phyloP scores from a whole-genome alignment of 2,888 invertebrate genomes.

The Coelinius sp. region DNA sequence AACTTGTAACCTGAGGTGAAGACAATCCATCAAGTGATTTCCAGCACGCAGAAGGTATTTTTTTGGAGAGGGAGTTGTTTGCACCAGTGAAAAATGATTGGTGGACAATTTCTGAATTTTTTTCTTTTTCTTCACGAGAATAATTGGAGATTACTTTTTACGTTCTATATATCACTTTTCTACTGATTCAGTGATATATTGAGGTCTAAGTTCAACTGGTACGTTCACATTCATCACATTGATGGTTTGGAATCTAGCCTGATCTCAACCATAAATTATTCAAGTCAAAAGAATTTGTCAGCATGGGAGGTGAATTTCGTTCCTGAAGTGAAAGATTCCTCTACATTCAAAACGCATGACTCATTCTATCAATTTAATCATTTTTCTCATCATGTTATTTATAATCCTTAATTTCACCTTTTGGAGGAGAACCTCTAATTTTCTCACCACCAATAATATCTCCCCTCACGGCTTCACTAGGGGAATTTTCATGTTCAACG shows the following conservation, averaged over 20 bases:
- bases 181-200: too few relatives aligned
- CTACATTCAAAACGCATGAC: neutral
- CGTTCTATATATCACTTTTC: too few relatives aligned
- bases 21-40: slow-evolving; percentile 19
- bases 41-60: neutral
- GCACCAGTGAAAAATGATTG: neutral
- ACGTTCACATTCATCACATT: too few relatives aligned
- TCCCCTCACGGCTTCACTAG: neutral
- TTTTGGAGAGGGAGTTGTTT: neutral
- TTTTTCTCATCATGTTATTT: neutral
- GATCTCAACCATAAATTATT: too few relatives aligned
- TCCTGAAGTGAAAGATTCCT: too few relatives aligned
- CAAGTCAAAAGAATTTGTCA: too few relatives aligned
- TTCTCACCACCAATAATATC: neutral
- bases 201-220: too few relatives aligned
- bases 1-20: slow-evolving; percentile 25
- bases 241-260: too few relatives aligned
- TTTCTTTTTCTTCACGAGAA: too few relatives aligned
- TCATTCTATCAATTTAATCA: neutral
- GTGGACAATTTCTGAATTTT: neutral
- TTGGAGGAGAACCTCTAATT: neutral
- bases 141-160: too few relatives aligned
- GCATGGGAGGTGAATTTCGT: too few relatives aligned
- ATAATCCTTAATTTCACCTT: too few relatives aligned
- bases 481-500: neutral